Evolutionary conservation across 2,888 invertebrate genomes (phyloP).

Genomic region (Ferrisia virgata): DNA sequence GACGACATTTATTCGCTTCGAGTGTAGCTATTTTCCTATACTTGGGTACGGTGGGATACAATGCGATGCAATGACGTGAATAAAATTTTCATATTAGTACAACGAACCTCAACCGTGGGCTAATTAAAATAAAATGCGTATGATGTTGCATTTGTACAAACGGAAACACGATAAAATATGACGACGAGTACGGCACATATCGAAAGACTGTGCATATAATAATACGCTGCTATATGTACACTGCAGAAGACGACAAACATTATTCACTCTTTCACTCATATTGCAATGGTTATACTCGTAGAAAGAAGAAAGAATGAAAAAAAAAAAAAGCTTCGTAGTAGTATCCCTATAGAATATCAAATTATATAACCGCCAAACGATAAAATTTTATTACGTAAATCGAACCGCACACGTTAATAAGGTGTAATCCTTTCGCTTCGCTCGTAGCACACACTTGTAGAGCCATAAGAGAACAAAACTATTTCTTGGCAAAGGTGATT

Average conservation of each 20-base stretch:
- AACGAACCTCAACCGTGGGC: neutral
- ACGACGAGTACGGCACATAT: neutral
- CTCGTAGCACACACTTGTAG: neutral
- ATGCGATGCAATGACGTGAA: no score
- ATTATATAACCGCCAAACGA: constrained; percentile 6
- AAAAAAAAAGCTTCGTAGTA: neutral
- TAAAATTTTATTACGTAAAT: constrained; percentile 17
- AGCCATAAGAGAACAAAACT: neutral
- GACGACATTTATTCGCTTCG: neutral
- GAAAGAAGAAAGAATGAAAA: no score
- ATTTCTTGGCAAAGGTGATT: neutral
- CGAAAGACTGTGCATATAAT: no score
- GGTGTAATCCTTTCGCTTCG: neutral
- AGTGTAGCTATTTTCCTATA: neutral
- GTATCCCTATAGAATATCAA: neutral
- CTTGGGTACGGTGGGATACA: no score
- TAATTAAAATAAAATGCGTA: neutral
- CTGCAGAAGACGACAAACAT: neutral
- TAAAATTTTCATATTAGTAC: neutral
- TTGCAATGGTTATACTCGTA: no score
- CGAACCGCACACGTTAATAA: constrained; percentile 1
- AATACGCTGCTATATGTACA: no score
- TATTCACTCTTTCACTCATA: no score
- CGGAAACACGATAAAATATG: neutral
- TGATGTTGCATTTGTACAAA: neutral